Percentiles rank a stretch among this genome's conserved stretches.
Evolutionary conservation across 2,888 invertebrate genomes (phyloP).

Genomic region (Euplexia lucipara): DNA sequence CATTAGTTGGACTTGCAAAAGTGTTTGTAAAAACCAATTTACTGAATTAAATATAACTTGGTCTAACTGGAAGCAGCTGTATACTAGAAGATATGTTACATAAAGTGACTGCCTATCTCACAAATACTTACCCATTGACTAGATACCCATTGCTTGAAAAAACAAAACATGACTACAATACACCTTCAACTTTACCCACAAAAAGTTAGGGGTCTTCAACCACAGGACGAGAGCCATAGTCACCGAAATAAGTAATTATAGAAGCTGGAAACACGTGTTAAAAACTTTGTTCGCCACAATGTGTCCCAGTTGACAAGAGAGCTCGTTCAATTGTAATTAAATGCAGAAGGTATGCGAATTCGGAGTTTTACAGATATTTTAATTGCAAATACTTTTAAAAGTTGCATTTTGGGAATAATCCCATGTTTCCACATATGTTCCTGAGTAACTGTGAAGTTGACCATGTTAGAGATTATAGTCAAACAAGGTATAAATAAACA

Average conservation of each 20-base stretch:
- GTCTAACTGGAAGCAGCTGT: too few species aligned
- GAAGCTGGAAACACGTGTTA: constrained; percentile 23
- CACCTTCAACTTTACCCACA: neutral
- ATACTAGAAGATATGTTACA: too few species aligned
- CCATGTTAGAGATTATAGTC: too few species aligned
- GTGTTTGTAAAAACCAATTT: too few species aligned
- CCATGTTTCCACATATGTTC: neutral
- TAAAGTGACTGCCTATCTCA: too few species aligned
- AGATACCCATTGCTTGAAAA: too few species aligned
- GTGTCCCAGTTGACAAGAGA: constrained; percentile 12
- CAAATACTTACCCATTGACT: too few species aligned
- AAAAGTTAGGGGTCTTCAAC: neutral
- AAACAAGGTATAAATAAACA: too few species aligned
- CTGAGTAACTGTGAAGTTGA: too few species aligned
- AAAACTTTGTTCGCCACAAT: constrained; percentile 25
- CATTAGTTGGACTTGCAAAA: too few species aligned
- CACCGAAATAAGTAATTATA: constrained; percentile 27
- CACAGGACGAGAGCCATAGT: constrained; percentile 1
- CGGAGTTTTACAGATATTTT: neutral
- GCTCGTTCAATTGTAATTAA: constrained; percentile 13
- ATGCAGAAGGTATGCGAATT: neutral
- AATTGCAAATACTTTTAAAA: constrained; percentile 7
- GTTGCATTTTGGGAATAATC: neutral
- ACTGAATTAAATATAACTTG: too few species aligned
- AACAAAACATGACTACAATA: too few species aligned